Evolutionary conservation across 2,797 vertebrate species (phyloP).

Genomic region (Trachurus trachurus): DNA sequence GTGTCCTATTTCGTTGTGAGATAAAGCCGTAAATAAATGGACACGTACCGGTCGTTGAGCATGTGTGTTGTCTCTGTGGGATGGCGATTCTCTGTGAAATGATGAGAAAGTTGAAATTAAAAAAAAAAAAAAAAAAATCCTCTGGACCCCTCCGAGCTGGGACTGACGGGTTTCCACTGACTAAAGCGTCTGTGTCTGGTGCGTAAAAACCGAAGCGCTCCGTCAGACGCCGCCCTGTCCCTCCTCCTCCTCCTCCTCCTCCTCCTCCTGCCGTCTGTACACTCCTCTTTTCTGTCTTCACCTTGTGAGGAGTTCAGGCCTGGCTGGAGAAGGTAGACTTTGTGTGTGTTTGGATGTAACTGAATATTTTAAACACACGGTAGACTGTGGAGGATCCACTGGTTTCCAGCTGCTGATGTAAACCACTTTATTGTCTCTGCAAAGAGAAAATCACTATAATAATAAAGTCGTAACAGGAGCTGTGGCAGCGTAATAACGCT

Average conservation of each 20-base stretch:
- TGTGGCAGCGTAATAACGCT: background rate
- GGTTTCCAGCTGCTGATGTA: conserved; percentile 34
- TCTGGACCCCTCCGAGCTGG: conserved; percentile 39
- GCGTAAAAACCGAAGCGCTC: conserved; percentile 59
- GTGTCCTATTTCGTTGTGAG: accelerated
- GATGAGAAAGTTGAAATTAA: conserved; percentile 17
- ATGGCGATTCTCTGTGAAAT: background rate
- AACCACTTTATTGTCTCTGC: conserved; percentile 27
- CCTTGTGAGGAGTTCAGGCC: conserved; percentile 55
- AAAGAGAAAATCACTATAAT: conserved; percentile 31
- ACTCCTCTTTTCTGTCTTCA: conserved; percentile 24
- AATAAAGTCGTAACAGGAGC: conserved; percentile 2
- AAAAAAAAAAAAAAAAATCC: conserved; percentile 22
- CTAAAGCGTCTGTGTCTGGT: conserved; percentile 53
- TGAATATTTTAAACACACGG: conserved; percentile 54
- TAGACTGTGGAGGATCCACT: conserved; percentile 1
- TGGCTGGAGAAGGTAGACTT: conserved; percentile 6
- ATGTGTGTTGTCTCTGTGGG: conserved; percentile 6
- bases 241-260: background rate
- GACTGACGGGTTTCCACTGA: conserved; percentile 53
- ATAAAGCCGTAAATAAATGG: background rate
- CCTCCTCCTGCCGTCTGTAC: background rate
- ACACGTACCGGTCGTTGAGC: conserved; percentile 41
- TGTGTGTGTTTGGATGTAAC: conserved; percentile 28
- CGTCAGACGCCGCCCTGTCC: conserved; percentile 44